Evolutionary conservation across 2,888 invertebrate genomes (phyloP), one percentile per base, ranked within the genome.

Genomic region (Idaea straminata): DNA sequence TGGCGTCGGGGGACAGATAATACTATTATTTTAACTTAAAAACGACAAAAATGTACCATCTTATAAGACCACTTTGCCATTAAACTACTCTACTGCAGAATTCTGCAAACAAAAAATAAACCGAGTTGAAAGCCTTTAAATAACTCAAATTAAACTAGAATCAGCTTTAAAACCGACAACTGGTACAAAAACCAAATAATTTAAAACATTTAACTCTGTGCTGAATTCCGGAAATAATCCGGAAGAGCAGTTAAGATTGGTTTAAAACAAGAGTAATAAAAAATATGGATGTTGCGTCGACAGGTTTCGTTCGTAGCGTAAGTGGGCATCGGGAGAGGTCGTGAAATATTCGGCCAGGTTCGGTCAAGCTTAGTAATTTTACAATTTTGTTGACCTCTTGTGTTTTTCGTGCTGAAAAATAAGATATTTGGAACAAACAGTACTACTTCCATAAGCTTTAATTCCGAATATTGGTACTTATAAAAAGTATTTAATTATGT

Each of bases 181-280:
- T 47, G 25, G 47, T 47, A 47, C 47, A 47, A 47, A 47, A 47
- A 47, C 47, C 47, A 13, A 47, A 47, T 47, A 47, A 47, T 47
- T 47, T 47, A 47, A 47, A 47, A 47, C 47, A 47, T 47, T 47
- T 47, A 47, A 47, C 47, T 47, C 47, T 47, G 47, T 47, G 47
- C 47, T 47, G 47, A 47, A 47, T 47, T 47, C 47, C 47, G 47
- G 47, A 47, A 47, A 47, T 47, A 47, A 47, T 47, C 47, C 47
- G 47, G 13, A 13, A 13, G 13, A 47, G 47, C 47, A 47, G 47
- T 47, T 47, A 47, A 47, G 7, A 25, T 25, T 25, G 25, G 25
- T 25, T 25, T 25, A 25, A 25, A 25, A 25, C 25, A 25, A 25
- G 25, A 25, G 25, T 25, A 25, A 25, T 7, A 47, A 47, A 47